These are phyloP conservation scores for Drosophila maculinotata DNA, from an alignment of 2,888 invertebrate species.

Conservation along the genomic window DNA sequence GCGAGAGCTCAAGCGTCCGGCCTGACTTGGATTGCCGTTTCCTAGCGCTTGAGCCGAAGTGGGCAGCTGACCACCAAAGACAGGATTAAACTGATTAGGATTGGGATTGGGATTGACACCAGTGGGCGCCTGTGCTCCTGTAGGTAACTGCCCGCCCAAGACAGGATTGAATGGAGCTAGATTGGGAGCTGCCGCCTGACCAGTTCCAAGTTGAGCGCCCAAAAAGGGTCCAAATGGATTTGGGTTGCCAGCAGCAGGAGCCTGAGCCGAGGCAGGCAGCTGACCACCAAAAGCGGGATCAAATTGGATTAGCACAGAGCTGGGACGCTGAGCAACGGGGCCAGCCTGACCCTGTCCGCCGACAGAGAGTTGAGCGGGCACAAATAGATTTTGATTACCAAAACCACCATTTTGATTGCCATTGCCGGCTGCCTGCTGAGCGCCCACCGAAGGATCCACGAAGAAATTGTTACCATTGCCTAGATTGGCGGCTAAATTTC, in stretches of 20 bases:
- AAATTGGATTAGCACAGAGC: constrained; percentile 42
- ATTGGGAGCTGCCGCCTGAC: constrained; percentile 21
- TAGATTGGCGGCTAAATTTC: constrained; percentile 7
- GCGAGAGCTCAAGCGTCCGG: constrained; percentile 8
- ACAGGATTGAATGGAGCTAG: constrained; percentile 9
- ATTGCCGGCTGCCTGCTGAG: constrained; percentile 31
- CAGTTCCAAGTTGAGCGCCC: constrained; percentile 37
- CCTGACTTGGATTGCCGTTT: constrained; percentile 7
- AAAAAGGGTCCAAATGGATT: constrained; percentile 37
- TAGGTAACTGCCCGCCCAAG: constrained; percentile 13
- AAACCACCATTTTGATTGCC: constrained; percentile 37
- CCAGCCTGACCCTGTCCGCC: constrained; percentile 10
- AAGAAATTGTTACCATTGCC: constrained; percentile 41
- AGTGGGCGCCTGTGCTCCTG: constrained; percentile 2
- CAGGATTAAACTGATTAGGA: constrained; percentile 18
- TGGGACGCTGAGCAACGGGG: background rate
- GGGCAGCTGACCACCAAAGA: constrained; percentile 31
- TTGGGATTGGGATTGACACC: constrained; percentile 9
- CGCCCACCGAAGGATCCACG: constrained; percentile 39
- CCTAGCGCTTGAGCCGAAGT: constrained; percentile 25
- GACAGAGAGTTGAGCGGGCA: constrained; percentile 38
- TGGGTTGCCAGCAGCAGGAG: constrained; percentile 16
- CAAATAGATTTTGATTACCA: constrained; percentile 40
- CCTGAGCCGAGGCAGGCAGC: constrained; percentile 38
- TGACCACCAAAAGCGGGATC: constrained; percentile 52